These are phyloP conservation scores for Drosophila burlai DNA, from an alignment of 1,140 invertebrate genomes.

Conservation along the genomic window DNA sequence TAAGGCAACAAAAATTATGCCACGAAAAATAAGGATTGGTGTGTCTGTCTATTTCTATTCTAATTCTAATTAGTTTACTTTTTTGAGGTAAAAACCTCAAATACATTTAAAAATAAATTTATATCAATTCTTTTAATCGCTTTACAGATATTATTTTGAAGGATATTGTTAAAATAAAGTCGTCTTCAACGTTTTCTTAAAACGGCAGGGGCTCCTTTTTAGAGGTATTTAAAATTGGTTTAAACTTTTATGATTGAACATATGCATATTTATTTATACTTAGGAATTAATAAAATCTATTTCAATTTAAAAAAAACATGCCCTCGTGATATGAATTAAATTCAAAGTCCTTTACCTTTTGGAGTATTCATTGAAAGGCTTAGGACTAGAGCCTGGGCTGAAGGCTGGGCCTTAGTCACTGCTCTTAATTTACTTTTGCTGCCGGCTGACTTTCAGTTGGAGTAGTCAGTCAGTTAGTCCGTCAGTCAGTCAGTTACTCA, in stretches of 20 bases:
- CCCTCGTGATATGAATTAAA: not conserved
- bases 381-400: not conserved
- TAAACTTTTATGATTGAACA: too few species aligned
- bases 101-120: too few species aligned
- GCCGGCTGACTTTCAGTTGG: slow-evolving; percentile 47
- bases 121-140: too few species aligned
- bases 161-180: too few species aligned
- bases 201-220: too few species aligned
- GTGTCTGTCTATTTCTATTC: too few species aligned
- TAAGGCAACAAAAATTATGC: not conserved
- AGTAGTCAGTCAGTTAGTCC: slow-evolving; percentile 9
- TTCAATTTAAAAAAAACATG: not conserved
- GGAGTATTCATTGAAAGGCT: not conserved
- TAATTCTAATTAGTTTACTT: too few species aligned
- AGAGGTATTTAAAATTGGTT: too few species aligned
- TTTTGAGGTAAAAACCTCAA: too few species aligned
- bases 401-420: slow-evolving; percentile 8
- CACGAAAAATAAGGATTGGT: not conserved
- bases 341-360: not conserved
- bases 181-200: too few species aligned
- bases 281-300: not conserved
- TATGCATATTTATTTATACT: not conserved
- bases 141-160: too few species aligned
- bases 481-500: not conserved
- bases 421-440: slow-evolving; percentile 66